Conservation (phyloP, 2,888 invertebrate genomes). For the Chalcis sispes region DNA sequence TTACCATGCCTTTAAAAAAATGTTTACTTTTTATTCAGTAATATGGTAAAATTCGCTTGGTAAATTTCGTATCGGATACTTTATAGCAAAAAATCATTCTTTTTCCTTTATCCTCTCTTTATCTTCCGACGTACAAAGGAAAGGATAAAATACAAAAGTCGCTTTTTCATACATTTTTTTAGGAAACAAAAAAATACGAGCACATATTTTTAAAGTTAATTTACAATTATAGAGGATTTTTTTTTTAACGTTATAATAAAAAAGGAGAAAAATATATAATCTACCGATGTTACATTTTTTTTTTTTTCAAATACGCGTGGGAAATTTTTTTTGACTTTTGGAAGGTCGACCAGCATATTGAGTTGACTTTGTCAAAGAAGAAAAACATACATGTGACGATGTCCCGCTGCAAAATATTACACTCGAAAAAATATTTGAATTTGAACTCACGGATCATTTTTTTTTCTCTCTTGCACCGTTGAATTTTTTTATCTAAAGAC, state of each 20-base stretch:
- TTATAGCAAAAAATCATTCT: background rate
- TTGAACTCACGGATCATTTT: no score
- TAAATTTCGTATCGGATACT: background rate
- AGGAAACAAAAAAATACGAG: background rate
- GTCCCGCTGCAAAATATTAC: background rate
- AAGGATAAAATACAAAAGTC: background rate
- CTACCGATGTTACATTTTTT: background rate
- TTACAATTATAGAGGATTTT: conserved; percentile 3
- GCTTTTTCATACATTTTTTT: background rate
- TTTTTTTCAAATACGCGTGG: conserved; percentile 7
- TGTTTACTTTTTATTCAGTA: no score
- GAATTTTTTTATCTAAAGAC: no score
- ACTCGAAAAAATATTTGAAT: background rate
- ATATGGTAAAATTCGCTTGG: no score
- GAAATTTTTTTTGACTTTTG: background rate
- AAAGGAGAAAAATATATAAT: no score
- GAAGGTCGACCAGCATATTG: conserved; percentile 20
- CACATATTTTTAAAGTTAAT: conserved; percentile 8
- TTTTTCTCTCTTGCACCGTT: no score
- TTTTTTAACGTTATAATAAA: background rate
- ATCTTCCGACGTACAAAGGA: background rate
- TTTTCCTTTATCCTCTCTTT: background rate
- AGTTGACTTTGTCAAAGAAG: conserved; percentile 11
- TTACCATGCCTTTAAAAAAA: no score
- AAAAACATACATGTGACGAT: conserved; percentile 1